Evolutionary conservation across 2,113 vertebrate genomes (phyloP).

Genomic region (Camarhynchus parvulus): DNA sequence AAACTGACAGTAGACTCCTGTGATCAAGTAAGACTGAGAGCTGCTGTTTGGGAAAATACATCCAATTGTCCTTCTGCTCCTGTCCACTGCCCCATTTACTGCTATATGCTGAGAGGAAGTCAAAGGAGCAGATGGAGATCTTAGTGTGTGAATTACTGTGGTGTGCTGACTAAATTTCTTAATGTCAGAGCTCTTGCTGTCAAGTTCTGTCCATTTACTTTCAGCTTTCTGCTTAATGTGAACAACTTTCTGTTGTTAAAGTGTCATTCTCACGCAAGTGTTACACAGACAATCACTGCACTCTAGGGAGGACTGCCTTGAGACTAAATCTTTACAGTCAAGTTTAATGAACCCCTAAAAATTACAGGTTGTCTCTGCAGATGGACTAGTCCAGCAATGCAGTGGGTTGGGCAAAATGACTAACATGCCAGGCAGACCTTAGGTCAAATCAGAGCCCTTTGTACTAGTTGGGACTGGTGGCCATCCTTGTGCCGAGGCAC

Average conservation of each 20-base stretch:
- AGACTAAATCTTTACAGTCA: background rate
- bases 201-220: background rate
- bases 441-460: background rate
- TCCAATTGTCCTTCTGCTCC: background rate
- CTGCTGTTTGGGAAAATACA: background rate
- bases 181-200: conserved; percentile 3
- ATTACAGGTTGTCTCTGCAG: background rate
- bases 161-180: background rate
- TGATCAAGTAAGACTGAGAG: background rate
- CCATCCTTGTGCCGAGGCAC: background rate
- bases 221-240: background rate
- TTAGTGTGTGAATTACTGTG: background rate
- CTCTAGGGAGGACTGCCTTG: background rate
- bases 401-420: background rate
- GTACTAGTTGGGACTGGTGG: background rate
- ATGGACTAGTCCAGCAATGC: background rate
- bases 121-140: background rate
- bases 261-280: background rate
- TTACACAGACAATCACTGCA: background rate
- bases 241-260: background rate
- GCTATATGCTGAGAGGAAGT: background rate
- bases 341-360: background rate
- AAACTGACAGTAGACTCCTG: background rate
- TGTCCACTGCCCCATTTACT: background rate
- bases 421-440: background rate